phyloP scores from a whole-genome alignment of 2,888 invertebrate genomes.

The Oscheius sp. region DNA sequence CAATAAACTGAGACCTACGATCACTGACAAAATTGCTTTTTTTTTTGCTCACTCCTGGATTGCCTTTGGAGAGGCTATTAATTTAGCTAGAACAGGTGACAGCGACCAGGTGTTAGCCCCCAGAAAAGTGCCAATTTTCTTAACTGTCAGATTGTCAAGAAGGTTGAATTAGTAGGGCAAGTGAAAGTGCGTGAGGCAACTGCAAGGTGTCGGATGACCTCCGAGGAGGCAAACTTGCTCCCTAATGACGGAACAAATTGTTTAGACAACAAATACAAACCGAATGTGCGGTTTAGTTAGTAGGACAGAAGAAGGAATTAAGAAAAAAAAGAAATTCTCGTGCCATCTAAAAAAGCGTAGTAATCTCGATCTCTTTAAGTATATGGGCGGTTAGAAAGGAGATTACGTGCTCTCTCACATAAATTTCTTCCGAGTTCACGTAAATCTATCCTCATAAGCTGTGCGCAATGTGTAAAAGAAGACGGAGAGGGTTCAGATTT shows the following conservation, averaged over 20 bases:
- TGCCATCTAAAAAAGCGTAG: too few relatives aligned
- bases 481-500: slow-evolving; percentile 16
- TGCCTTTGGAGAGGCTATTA: neutral
- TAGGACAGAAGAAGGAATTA: too few relatives aligned
- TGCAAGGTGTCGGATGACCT: slow-evolving; percentile 21
- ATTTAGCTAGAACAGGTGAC: slow-evolving; percentile 20
- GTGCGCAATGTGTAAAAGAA: too few relatives aligned
- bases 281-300: too few relatives aligned
- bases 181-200: slow-evolving; percentile 9
- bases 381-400: too few relatives aligned
- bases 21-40: slow-evolving; percentile 9
- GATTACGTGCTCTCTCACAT: too few relatives aligned
- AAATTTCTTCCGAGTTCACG: too few relatives aligned
- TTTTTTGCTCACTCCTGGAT: neutral
- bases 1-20: slow-evolving; percentile 25
- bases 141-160: slow-evolving; percentile 5
- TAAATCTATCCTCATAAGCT: too few relatives aligned
- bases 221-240: neutral
- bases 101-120: slow-evolving; percentile 5
- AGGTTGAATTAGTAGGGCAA: neutral
- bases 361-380: too few relatives aligned
- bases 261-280: too few relatives aligned
- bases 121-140: slow-evolving; percentile 10
- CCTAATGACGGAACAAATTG: neutral
- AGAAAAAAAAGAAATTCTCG: too few relatives aligned